Percentiles rank a stretch among this genome's conserved stretches.
Conservation (phyloP, 2,888 invertebrate genomes). For the Melanophora roralis region DNA sequence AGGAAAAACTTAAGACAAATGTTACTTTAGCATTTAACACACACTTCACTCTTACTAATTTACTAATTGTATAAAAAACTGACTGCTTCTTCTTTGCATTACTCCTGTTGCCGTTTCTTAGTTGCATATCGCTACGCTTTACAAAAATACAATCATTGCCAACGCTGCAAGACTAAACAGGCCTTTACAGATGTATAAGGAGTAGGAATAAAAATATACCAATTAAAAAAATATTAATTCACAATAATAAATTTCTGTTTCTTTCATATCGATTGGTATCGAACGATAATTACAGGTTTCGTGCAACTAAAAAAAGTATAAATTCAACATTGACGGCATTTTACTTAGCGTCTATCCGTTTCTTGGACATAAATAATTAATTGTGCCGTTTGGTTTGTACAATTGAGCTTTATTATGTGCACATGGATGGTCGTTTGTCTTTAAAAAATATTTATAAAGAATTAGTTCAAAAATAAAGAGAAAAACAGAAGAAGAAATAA, state of each 20-base stretch:
- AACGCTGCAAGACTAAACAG: not conserved
- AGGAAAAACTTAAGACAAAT: conserved; percentile 43
- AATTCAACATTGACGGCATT: conserved; percentile 44
- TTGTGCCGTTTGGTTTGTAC: conserved; percentile 65
- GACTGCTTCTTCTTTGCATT: conserved; percentile 27
- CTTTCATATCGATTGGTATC: conserved; percentile 77
- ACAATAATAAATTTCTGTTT: conserved; percentile 77
- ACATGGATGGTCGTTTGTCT: conserved; percentile 24
- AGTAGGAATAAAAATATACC: conserved; percentile 59
- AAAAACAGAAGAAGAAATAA: not conserved
- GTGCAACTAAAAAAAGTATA: conserved; percentile 61
- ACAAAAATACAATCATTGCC: not conserved
- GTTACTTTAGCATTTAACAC: conserved; percentile 48
- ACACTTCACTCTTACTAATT: conserved; percentile 50
- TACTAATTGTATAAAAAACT: conserved; percentile 34
- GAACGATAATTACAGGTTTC: conserved; percentile 76
- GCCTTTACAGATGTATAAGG: conserved; percentile 10
- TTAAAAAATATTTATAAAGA: not conserved
- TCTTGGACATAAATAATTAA: conserved; percentile 69
- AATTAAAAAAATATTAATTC: conserved; percentile 75
- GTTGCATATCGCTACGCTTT: not conserved
- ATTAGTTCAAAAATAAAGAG: not conserved
- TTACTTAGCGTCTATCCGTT: conserved; percentile 41
- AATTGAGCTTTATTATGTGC: conserved; percentile 45
- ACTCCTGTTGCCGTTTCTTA: conserved; percentile 28